Evolutionary conservation across 2,113 vertebrate species (phyloP).

Genomic region (Pelodiscus sinensis): DNA sequence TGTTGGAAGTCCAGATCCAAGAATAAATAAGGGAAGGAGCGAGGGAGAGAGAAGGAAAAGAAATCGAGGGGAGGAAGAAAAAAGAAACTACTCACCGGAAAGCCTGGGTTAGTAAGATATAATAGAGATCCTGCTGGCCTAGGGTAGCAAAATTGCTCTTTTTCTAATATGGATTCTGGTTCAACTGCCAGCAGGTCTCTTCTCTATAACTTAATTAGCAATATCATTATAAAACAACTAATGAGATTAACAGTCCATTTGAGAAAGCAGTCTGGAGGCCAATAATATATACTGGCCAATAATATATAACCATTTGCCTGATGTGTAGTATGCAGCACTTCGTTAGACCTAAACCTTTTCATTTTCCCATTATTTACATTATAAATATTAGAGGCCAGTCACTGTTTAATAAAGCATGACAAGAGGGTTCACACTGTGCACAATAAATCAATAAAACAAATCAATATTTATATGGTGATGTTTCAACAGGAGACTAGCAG

Average conservation of each 20-base stretch:
- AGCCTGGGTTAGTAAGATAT: neutral
- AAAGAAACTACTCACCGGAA: neutral
- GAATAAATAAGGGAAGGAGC: too few relatives aligned
- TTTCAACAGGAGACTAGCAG: neutral
- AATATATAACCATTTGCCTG: neutral
- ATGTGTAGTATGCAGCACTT: neutral
- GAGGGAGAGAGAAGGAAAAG: too few relatives aligned
- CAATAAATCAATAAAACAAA: neutral
- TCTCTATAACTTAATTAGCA: constrained; percentile 27
- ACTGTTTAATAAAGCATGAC: neutral
- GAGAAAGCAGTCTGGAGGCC: neutral
- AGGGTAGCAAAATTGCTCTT: neutral
- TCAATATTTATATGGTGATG: neutral
- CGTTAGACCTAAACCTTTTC: neutral
- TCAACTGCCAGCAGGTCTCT: neutral
- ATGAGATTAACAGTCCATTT: constrained; percentile 9
- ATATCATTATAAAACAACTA: constrained; percentile 14
- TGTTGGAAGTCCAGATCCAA: too few relatives aligned
- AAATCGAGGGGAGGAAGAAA: too few relatives aligned
- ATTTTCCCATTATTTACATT: neutral
- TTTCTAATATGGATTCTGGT: neutral
- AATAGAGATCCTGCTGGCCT: neutral
- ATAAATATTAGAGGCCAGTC: neutral
- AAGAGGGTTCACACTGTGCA: fast-evolving
- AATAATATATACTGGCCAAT: neutral